Base-by-base conservation (phyloP, 2,888 invertebrate species). In the Polydrusus pterygomalis region DNA sequence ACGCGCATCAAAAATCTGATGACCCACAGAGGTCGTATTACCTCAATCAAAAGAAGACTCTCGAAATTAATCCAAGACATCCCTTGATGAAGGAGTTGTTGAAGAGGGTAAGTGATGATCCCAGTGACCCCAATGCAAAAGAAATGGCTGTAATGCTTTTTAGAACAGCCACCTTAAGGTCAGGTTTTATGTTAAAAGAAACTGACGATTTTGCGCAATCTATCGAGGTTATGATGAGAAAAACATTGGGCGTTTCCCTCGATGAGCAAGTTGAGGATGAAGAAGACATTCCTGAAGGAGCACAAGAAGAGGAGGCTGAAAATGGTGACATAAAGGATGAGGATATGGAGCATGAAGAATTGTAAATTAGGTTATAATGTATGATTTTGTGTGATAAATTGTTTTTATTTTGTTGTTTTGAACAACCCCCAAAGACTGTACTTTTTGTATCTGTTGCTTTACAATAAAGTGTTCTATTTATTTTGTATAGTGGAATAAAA, bases 31-130 rank as follows among this genome's bases (percentile, higher is more conserved):
- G 96, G 84, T 91, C 92, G 83, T 95, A 96, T 87, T 97, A 98
- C 87, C 89, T 97, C 56, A 94, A 93, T 85, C 97, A 98, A 88
- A 98, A 97, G 92, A 99, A 99, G 89, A 96, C 96, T 64, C 89
- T 99, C 81, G 99, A 99, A 91, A 93, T 99, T 83, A 99, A 99
- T 89, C 98, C 99, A 51, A 91, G 97, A 68, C 99, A 99, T 91
- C 99, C 99, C 25, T 90, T 99, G 64, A 94, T 99, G 85, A 93
- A 94, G 81, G 98, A 98, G 89, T 90, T 99, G 80, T 89, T 98
- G 85, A 92, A 93, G 38, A 91, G 96, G 82, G 94, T 98, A 18
- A 91, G 91, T 78, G 91, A 92, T 76, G 94, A 96, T 86, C 91
- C 94, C 54, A 91, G 92, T 45, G 96, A 97, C 87, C 89, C 91